These are phyloP conservation scores for Clavelina lepadiformis DNA, from an alignment of 23 tunicate species.

Conservation along the genomic window DNA sequence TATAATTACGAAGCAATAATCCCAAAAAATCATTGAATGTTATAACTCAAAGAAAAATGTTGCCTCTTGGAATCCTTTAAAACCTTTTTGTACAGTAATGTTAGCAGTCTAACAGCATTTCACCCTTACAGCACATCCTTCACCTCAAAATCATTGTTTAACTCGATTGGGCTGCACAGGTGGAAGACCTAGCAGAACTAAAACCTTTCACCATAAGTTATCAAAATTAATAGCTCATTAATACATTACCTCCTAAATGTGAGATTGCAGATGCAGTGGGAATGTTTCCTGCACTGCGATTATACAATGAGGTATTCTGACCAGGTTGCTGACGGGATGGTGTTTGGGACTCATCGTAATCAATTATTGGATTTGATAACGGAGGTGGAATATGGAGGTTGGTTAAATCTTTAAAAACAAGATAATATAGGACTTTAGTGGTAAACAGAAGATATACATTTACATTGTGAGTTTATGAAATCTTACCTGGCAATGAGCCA, in stretches of 20 bases:
- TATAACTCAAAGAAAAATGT: no score
- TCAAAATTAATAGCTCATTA: neutral
- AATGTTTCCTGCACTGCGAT: constrained; percentile 60
- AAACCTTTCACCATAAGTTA: no score
- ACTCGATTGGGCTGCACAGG: no score
- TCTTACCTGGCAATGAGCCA: constrained; percentile 84
- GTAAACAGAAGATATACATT: neutral
- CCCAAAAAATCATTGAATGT: no score
- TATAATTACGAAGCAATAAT: no score
- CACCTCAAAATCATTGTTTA: no score
- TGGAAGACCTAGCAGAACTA: no score
- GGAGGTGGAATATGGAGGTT: constrained; percentile 73
- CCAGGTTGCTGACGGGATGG: constrained; percentile 16
- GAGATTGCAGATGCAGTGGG: constrained; percentile 56
- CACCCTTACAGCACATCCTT: no score
- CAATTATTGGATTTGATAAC: constrained; percentile 62
- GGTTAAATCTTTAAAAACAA: constrained; percentile 55
- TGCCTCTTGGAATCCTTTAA: no score
- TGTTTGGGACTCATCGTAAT: constrained; percentile 52
- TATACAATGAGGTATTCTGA: constrained; percentile 31
- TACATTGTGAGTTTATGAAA: neutral
- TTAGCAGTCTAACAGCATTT: no score
- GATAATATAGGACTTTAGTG: neutral
- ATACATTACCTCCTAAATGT: constrained; percentile 58
- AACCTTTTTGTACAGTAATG: no score